These are phyloP conservation scores for Poecilia picta DNA, from an alignment of 2,797 vertebrate species.

Conservation along the genomic window DNA sequence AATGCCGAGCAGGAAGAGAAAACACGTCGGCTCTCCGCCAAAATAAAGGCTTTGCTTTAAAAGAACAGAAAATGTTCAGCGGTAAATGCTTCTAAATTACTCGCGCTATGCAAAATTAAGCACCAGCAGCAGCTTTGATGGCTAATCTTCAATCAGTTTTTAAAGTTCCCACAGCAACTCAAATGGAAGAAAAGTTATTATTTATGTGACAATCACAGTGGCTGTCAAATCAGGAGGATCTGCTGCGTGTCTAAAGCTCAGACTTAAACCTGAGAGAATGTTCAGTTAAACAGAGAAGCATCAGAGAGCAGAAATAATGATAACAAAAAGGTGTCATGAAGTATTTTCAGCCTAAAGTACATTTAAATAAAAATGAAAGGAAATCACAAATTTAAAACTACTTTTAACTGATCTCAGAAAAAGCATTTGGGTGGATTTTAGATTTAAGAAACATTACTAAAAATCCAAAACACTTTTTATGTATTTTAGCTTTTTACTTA, in stretches of 20 bases:
- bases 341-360: slow-evolving; percentile 33
- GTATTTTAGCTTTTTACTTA: not conserved
- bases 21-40: slow-evolving; percentile 14
- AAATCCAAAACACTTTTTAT: not conserved
- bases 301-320: slow-evolving; percentile 42
- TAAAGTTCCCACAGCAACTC: slow-evolving; percentile 13
- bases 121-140: not conserved
- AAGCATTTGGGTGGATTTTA: slow-evolving; percentile 26
- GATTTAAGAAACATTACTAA: not conserved
- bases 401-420: slow-evolving; percentile 14
- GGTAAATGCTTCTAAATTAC: slow-evolving; percentile 1
- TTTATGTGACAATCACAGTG: slow-evolving; percentile 28
- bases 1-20: slow-evolving; percentile 26
- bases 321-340: slow-evolving; percentile 43
- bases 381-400: not conserved
- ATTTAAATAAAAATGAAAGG: slow-evolving; percentile 27
- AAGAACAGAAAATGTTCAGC: not conserved
- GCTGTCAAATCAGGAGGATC: slow-evolving; percentile 5
- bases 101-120: slow-evolving; percentile 15
- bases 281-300: slow-evolving; percentile 53
- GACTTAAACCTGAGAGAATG: slow-evolving; percentile 45
- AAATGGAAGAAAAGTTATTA: not conserved
- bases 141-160: slow-evolving; percentile 4
- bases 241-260: slow-evolving; percentile 16
- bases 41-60: slow-evolving; percentile 6